Base-by-base conservation (phyloP, 1,140 invertebrate species). In the Drosophila sturtevanti region DNA sequence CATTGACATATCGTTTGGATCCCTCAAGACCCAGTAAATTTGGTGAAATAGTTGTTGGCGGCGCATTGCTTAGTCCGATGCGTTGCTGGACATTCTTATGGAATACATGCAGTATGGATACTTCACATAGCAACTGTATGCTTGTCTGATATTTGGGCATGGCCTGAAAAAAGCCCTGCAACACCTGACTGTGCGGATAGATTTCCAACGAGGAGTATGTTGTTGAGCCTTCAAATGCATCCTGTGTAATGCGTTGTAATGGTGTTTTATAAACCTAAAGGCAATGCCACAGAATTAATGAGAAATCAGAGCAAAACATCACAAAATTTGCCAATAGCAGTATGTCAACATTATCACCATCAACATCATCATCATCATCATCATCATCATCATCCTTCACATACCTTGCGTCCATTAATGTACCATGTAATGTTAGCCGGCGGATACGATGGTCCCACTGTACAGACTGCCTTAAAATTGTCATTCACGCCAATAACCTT, bases 351-450 rank as follows among this genome's bases (percentile, higher is more conserved):
- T n/a, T n/a, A 7, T 4, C 2, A 4, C 22, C 2, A 4, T 4
- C 22, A 4, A 3, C 22, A 24, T 24, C 4, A 24, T 24, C 27
- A 31, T 6, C 27, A 31, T 31, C 27, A 31, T 31, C 5, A 31
- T 31, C 5, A 31, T 5, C 27, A 24, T 24, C 2, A 24, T 24
- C 22, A 24, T 24, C 2, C 7, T 6, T 52, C 48, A 92, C 92
- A 92, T 92, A 95, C 95, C 93, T 93, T 93, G 75, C 94, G 92
- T 12, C 94, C 94, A 77, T 96, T 95, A 55, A 96, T 92, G 73
- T 93, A 95, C 95, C 95, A 96, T 0, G 94, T 95, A 51, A 96
- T 93, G 80, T 95, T 95, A 0, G 95, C 94, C 7, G 95, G 93
- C 10, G 95, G 95, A 85, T 94, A 95, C 1, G 93, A 93, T 4